Evolutionary conservation across 2,888 invertebrate species (phyloP), one percentile per base, ranked within the genome.

Genomic region (Criorhina ranunculi): DNA sequence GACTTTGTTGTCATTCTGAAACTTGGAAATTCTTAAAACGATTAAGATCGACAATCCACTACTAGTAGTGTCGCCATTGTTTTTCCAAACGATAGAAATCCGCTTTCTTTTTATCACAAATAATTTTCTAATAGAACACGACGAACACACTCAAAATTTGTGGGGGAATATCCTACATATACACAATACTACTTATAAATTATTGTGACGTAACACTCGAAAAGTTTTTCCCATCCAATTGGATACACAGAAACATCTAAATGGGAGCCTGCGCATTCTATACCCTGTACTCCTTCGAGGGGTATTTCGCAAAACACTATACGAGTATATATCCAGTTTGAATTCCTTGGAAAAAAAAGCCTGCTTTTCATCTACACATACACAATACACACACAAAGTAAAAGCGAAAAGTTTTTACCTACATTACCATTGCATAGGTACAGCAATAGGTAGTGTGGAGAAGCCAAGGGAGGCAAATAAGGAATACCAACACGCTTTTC

Each of bases 171-270:
- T 60, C 49, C 40, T 11, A 60, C 49, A 51, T 64, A 59, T 66
- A 12, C 8, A 31, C 46, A 85, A 85, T 70, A 85, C 80, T 80
- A 76, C 80, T 85, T 85, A 66, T 85, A 79, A 80, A 80, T 79
- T 59, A 57, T 62, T 40, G 70, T 85, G 80, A 85, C 80, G 79
- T 83, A 85, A 85, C 85, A 51, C 51, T 33, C 37, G 75, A 75
- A 83, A 85, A 62, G 35, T 8, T 49, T 76, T 83, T 62, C 29
- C 12, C 64, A 75, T 80, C 85, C 85, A 85, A 85, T 85, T 79
- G 85, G 82, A 53, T 80, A 80, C 76, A 85, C 59, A 85, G 80
- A 85, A 85, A 75, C 66, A 57, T 57, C 80, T 75, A 59, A 66
- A 80, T 80, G 70, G 70, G 37, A 70, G 40, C 85, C 40, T 85